These are phyloP conservation scores for Aspidiotus destructor DNA, from an alignment of 2,888 invertebrate genomes.

Conservation along the genomic window DNA sequence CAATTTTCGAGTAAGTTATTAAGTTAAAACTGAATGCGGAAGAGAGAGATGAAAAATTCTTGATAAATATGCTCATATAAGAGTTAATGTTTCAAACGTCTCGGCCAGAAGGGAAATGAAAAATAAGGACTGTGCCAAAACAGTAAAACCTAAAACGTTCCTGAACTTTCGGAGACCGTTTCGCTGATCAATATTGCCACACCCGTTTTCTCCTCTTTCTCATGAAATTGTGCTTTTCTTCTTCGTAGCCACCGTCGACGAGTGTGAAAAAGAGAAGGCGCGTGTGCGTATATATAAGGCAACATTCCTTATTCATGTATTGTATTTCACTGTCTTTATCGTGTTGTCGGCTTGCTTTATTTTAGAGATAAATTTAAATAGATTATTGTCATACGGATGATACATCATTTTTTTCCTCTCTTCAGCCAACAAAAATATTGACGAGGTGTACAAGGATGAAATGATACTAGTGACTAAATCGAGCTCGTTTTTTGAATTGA, in stretches of 20 bases:
- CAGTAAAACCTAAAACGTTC: slow-evolving; percentile 27
- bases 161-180: slow-evolving; percentile 31
- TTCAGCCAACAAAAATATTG: too few relatives aligned
- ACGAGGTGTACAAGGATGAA: too few relatives aligned
- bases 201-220: slow-evolving; percentile 32
- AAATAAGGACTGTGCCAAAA: slow-evolving; percentile 26
- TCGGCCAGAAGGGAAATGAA: slow-evolving; percentile 17
- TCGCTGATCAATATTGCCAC: slow-evolving; percentile 32
- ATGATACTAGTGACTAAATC: too few relatives aligned
- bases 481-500: too few relatives aligned
- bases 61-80: slow-evolving; percentile 15
- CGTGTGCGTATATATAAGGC: slow-evolving; percentile 26
- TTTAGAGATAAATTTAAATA: too few relatives aligned
- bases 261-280: slow-evolving; percentile 27
- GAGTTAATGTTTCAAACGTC: neutral
- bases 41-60: slow-evolving; percentile 10
- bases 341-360: too few relatives aligned
- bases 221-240: slow-evolving; percentile 24
- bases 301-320: slow-evolving; percentile 5
- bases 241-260: slow-evolving; percentile 16
- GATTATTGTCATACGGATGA: too few relatives aligned
- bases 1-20: too few relatives aligned
- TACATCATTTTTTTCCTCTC: too few relatives aligned
- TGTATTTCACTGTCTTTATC: too few relatives aligned
- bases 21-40: neutral